Evolutionary conservation across 2,888 invertebrate genomes (phyloP), one percentile per base, ranked within the genome.

Genomic region (Orthosia incerta): DNA sequence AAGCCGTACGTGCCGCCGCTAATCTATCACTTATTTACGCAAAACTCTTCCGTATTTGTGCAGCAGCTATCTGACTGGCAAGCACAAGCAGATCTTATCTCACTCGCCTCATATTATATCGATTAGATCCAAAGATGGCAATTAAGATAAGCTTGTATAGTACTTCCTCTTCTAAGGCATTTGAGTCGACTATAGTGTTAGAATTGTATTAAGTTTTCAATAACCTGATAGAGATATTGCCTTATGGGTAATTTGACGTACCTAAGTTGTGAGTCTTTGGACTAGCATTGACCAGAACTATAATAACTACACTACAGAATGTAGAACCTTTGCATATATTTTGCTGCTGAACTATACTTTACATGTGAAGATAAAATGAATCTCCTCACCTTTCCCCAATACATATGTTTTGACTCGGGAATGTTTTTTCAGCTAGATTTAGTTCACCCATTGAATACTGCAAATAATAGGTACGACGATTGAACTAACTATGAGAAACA

Each of bases 1-100:
- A 31, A 26, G 26, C 48, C 0, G 66, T 55, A 74, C 74, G 74
- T 70, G 70, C 61, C 48, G 53, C 20, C 23, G 63, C 46, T 26
- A 16, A 48, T 82, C 70, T 74, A 80, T 82, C 80, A 82, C 82
- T 26, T 82, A 68, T 71, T 70, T 56, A 73, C 68, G 72, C 57
- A 45, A 51, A 55, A 55, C 62, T 69, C 71, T 83, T 81, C 80
- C 80, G 74, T 74, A 78, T 74, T 64, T 74, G 74, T 71, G 46
- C 55, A 55, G 13, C 48, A 23, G 63, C 59, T 20, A 74, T 71
- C 68, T 59, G 71, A 51, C 53, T 71, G 64, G 82, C 56, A 68
- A 78, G 57, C 60, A 50, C 59, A 68, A 82, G 57, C 60, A 53
- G 78, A 74, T 65, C 46, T 53, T 78, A 82, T 74, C 81, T n/a